A percentile compares a stretch with the other conserved stretches of the same genome.
Evolutionary conservation across 1,140 invertebrate species (phyloP).

Genomic region (Zaprionus tsacasi): DNA sequence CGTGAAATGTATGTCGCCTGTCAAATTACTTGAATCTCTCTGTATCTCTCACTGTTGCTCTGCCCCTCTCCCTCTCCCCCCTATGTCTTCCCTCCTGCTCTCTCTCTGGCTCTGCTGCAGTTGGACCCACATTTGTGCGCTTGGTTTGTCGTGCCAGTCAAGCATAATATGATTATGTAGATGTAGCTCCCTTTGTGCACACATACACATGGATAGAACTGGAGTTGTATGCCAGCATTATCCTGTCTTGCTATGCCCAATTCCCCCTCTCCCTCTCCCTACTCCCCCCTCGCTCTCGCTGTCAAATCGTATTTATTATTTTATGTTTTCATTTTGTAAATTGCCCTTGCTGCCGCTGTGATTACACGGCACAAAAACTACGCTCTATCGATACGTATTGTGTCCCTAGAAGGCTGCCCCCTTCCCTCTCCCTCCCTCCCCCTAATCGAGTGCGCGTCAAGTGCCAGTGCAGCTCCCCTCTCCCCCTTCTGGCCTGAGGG

Average conservation of each 20-base stretch:
- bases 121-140: slow-evolving; percentile 81
- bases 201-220: slow-evolving; percentile 14
- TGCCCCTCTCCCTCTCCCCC: neutral
- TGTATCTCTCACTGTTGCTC: slow-evolving; percentile 20
- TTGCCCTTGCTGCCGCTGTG: slow-evolving; percentile 68
- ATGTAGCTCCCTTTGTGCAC: slow-evolving; percentile 49
- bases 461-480: slow-evolving; percentile 42
- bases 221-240: slow-evolving; percentile 22
- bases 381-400: slow-evolving; percentile 66
- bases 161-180: slow-evolving; percentile 83
- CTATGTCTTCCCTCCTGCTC: neutral
- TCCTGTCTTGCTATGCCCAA: slow-evolving; percentile 1
- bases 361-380: slow-evolving; percentile 78
- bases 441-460: slow-evolving; percentile 79
- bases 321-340: slow-evolving; percentile 83
- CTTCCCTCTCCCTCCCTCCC: slow-evolving; percentile 6
- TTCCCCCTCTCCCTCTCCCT: neutral
- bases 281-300: slow-evolving; percentile 34
- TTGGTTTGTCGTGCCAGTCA: slow-evolving; percentile 80
- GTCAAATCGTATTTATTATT: slow-evolving; percentile 82
- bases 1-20: slow-evolving; percentile 78
- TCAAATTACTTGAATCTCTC: slow-evolving; percentile 82
- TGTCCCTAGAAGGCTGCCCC: slow-evolving; percentile 41
- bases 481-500: neutral
- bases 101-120: slow-evolving; percentile 47